A percentile compares a stretch with the other conserved stretches of the same genome.
These are phyloP conservation scores for fruit fly (Drosophila melanogaster) DNA, from an alignment of 1,140 invertebrate genomes.

Conservation along the genomic window Release_6_plus_ISO1_MT NC_004354.4:2522001-2522500, in stretches of 20 bases:
- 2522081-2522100: neutral
- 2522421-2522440: slow-evolving; percentile 22
- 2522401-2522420: neutral
- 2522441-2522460: slow-evolving; percentile 7
- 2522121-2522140: slow-evolving; percentile 3
- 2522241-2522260: slow-evolving; percentile 54
- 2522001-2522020: no score
- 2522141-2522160: neutral
- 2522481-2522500: slow-evolving; percentile 5
- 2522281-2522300: slow-evolving; percentile 86
- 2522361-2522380: slow-evolving; percentile 62
- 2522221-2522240: slow-evolving; percentile 47
- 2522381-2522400: neutral
- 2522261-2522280: slow-evolving; percentile 85
- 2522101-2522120: neutral
- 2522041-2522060: neutral
- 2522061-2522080: neutral
- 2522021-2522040: neutral
- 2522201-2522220: slow-evolving; percentile 11
- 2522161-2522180: slow-evolving; percentile 4
- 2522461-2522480: slow-evolving; percentile 3
- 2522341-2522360: slow-evolving; percentile 82
- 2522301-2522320: slow-evolving; percentile 74
- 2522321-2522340: slow-evolving; percentile 86
- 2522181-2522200: neutral